Evolutionary conservation across 2,888 invertebrate genomes (phyloP), one percentile per base, ranked within the genome.

Genomic region (Odontomyia ornata): DNA sequence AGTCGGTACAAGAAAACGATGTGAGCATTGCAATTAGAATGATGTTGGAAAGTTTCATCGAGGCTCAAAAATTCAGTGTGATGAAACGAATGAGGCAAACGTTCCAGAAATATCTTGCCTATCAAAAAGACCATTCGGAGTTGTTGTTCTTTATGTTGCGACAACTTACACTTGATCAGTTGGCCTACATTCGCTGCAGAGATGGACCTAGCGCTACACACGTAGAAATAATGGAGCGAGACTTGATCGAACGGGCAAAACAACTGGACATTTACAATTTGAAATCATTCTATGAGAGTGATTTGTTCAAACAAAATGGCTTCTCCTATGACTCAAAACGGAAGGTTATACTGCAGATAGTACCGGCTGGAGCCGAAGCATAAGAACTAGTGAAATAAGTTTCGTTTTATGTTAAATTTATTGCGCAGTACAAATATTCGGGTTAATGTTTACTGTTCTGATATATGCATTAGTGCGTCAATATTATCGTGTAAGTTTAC

Each of bases 21-120:
- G 97, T 99, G 11, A 97, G 98, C 87, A 93, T 98, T 91, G 98
- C 99, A 36, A 97, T 99, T 79, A 89, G 97, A 76, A 96, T 98
- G 89, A 95, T 97, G 93, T 89, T 99, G 76, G 99, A 99, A 87
- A 97, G 97, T 85, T 99, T 99, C 88, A 96, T 99, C 76, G 95
- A 96, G 82, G 98, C 99, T 0, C 99, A 99, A 88, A 99, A 99
- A 86, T 98, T 96, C 89, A 96, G 96, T 83, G 95, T 99, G 30
- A 99, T 97, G 97, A 93, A 96, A 82, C 91, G 93, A 67, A 99
- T 99, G 97, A 91, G 93, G 88, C 93, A 80, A 76, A 94, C 94
- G 82, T 99, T 99, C 91, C 93, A 95, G 82, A 93, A 95, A 81
- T 98, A 97, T 88, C 88, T 99, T 65, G 89, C 95, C 0, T 99